These are phyloP conservation scores for Empidonax alnorum DNA, from an alignment of 2,113 vertebrate species.

Conservation along the genomic window DNA sequence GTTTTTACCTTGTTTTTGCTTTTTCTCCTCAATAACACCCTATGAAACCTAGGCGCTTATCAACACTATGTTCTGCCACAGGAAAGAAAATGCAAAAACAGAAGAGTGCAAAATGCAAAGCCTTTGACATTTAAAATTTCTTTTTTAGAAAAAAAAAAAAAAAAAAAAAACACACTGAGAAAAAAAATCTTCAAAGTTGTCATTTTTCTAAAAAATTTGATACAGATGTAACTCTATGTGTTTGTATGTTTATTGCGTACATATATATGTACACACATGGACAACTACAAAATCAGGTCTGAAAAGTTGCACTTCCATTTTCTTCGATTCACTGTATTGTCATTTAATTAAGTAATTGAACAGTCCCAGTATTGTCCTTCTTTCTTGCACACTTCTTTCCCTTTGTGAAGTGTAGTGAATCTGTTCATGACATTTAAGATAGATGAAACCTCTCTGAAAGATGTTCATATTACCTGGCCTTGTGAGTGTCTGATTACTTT, in stretches of 20 bases:
- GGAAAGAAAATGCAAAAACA: not conserved
- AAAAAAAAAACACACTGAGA: not conserved
- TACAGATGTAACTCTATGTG: not conserved
- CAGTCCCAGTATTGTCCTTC: not conserved
- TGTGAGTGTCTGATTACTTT: constrained; percentile 72
- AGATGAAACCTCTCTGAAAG: constrained; percentile 67
- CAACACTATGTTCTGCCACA: not conserved
- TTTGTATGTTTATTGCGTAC: too few species aligned
- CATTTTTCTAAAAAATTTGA: not conserved
- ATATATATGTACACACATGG: too few species aligned
- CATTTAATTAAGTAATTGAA: not conserved
- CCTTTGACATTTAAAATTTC: not conserved
- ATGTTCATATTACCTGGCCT: constrained; percentile 68
- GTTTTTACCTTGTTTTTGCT: not conserved
- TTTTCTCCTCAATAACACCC: not conserved
- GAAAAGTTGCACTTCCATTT: not conserved
- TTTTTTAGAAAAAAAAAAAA: not conserved
- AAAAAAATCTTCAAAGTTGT: not conserved
- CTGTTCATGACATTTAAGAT: constrained; percentile 34
- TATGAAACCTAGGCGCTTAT: not conserved
- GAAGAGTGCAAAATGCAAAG: not conserved
- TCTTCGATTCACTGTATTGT: not conserved
- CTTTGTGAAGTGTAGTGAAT: constrained; percentile 27
- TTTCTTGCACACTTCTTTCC: not conserved
- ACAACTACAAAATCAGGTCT: not conserved